These are phyloP conservation scores for Drosophila miranda DNA, from an alignment of 1,140 invertebrate species.

Conservation along the genomic window DNA sequence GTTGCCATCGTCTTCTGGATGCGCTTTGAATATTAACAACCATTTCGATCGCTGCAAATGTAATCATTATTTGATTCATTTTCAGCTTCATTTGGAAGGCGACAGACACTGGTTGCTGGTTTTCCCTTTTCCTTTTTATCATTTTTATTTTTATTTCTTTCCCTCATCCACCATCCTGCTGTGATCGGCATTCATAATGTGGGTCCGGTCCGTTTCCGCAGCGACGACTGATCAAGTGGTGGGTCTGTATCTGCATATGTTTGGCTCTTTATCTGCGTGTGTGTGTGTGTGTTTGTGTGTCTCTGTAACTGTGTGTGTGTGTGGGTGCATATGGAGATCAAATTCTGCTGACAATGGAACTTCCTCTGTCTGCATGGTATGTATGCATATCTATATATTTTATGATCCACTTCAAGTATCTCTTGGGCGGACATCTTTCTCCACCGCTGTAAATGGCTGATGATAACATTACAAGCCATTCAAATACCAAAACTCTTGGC, in stretches of 20 bases:
- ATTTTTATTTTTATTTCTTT: constrained; percentile 3
- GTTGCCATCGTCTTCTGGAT: constrained; percentile 9
- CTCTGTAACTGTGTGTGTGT: not conserved
- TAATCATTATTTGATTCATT: constrained; percentile 47
- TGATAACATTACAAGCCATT: too few species aligned
- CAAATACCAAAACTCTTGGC: too few species aligned
- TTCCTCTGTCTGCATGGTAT: too few species aligned
- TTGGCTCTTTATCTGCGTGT: not conserved
- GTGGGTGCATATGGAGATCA: constrained; percentile 25
- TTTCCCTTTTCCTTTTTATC: constrained; percentile 47
- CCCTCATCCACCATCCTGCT: constrained; percentile 29
- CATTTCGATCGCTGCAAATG: constrained; percentile 34
- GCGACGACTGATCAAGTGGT: constrained; percentile 29
- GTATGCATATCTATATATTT: too few species aligned
- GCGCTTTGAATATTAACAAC: constrained; percentile 69
- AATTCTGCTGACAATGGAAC: constrained; percentile 15
- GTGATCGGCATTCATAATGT: constrained; percentile 49
- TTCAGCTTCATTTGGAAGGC: constrained; percentile 27
- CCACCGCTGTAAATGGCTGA: too few species aligned
- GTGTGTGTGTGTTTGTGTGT: constrained; percentile 4
- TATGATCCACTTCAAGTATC: too few species aligned
- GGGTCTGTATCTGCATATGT: constrained; percentile 1
- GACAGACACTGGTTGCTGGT: constrained; percentile 1
- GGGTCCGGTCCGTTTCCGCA: constrained; percentile 37
- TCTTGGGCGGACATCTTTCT: too few species aligned